These are phyloP conservation scores for Chascanopsetta lugubris DNA, from an alignment of 2,113 vertebrate genomes.

Conservation along the genomic window DNA sequence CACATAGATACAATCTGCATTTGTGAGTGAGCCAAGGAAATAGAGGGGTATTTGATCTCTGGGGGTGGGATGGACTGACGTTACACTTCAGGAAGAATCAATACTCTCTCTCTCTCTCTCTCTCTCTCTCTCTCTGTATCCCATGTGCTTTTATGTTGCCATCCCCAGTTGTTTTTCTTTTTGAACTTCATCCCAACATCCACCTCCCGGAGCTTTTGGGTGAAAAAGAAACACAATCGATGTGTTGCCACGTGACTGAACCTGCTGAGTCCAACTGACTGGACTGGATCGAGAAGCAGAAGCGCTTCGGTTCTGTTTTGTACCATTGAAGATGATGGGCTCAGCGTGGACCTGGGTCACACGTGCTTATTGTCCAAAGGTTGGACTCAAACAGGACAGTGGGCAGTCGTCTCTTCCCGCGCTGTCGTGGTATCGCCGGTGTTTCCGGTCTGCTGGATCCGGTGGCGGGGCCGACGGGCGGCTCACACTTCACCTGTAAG, in stretches of 20 bases:
- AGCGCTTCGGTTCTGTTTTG: slow-evolving; percentile 1
- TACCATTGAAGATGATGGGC: no score
- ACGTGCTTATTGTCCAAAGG: no score
- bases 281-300: not conserved
- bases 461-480: slow-evolving; percentile 62
- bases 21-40: slow-evolving; percentile 27
- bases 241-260: slow-evolving; percentile 25
- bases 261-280: no score
- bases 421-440: no score
- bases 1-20: slow-evolving; percentile 39
- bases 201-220: slow-evolving; percentile 1
- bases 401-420: no score
- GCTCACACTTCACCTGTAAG: slow-evolving; percentile 84
- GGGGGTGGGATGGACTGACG: not conserved
- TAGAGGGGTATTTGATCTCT: slow-evolving; percentile 23
- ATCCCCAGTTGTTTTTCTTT: slow-evolving; percentile 13
- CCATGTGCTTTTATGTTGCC: slow-evolving; percentile 31
- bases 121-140: not conserved
- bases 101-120: not conserved
- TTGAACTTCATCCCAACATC: slow-evolving; percentile 4
- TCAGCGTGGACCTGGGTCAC: no score
- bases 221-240: slow-evolving; percentile 32
- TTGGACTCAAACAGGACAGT: no score
- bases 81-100: not conserved
- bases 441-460: slow-evolving; percentile 37